Base-by-base conservation (phyloP, 2,113 vertebrate genomes). In the Megaceryle torquata region DNA sequence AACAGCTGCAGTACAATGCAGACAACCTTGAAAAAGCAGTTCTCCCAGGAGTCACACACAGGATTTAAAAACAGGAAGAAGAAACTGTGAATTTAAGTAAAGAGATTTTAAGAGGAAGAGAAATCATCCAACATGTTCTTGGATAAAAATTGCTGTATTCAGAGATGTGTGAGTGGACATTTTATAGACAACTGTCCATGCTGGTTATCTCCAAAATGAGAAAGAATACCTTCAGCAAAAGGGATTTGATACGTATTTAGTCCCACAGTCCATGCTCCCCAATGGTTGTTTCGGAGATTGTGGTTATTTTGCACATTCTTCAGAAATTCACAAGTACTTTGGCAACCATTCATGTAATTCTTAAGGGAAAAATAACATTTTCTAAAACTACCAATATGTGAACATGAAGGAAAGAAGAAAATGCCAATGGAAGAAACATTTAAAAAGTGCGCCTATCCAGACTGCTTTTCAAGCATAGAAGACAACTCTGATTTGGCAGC, bases 61-160 rank as follows among this genome's bases (percentile, higher is more conserved):
- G 69, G 51, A 64, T 15, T 74, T 81, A 13, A 91, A 84, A 91
- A 91, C 86, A 93, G 89, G 84, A 96, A 95, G 84, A 17, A 76
- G 93, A 92, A 93, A 82, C 15, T 26, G 60, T 41, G 5, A 84
- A 79, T 57, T 63, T 39, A 72, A 81, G 69, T 2, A 43, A 68
- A 37, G 57, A 84, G 53, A 81, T 37, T 59, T 76, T 31, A 87
- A 79, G 53, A 82, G 78, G 70, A 92, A 94, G 46, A 86, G 16
- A 75, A 89, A 85, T 60, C 78, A 89, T 57, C 53, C 77, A 79
- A 11, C 17, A 7, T 13, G 39, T 37, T 81, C 71, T 53, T 82
- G 68, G 43, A 71, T 54, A 59, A 94, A 86, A 93, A 21, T 0
- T 18, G 48, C n/a, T 29, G 19, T 10, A 7, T 19, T 57, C 54